Evolutionary conservation across 2,797 vertebrate genomes (phyloP).

Genomic region (Carapus acus): DNA sequence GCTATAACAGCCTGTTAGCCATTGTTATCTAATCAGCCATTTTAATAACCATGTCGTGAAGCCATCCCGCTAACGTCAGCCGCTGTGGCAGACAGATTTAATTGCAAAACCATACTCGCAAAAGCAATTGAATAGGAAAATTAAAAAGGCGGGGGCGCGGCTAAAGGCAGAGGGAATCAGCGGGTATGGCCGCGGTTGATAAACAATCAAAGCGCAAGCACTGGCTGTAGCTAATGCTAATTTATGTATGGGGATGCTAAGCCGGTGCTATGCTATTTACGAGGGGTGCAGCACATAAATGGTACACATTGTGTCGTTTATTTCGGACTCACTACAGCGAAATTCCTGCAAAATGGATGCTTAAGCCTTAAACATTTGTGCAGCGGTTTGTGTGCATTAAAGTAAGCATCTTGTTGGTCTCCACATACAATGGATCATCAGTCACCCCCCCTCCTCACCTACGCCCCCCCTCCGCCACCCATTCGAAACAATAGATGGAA

Average conservation of each 20-base stretch:
- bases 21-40: constrained; percentile 60
- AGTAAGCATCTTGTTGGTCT: constrained; percentile 28
- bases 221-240: constrained; percentile 49
- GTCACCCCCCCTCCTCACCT: constrained; percentile 23
- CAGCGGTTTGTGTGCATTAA: constrained; percentile 1
- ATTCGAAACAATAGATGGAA: constrained; percentile 61
- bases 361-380: no score
- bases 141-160: no score
- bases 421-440: constrained; percentile 56
- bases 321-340: neutral
- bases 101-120: no score
- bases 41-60: constrained; percentile 49
- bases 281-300: neutral
- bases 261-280: neutral
- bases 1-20: neutral
- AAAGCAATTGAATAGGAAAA: no score
- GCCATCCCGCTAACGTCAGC: neutral
- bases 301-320: neutral
- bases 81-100: constrained; percentile 29
- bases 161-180: no score
- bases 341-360: no score
- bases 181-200: no score
- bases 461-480: constrained; percentile 35
- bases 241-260: constrained; percentile 22
- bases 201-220: no score